Evolutionary conservation across 2,888 invertebrate species (phyloP).

Genomic region (Acanthopleura granulata): DNA sequence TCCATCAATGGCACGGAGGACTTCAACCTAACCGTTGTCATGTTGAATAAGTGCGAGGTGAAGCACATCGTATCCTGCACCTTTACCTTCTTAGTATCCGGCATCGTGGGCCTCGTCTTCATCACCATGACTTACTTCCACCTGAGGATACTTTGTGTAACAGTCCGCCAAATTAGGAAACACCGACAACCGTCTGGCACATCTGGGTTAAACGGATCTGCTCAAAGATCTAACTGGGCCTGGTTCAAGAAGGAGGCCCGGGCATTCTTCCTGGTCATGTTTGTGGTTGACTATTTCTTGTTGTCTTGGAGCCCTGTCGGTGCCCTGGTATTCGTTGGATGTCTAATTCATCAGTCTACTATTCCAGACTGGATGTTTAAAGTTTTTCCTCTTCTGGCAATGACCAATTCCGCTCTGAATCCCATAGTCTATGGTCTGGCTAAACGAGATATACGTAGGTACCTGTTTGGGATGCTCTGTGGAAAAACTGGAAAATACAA

Average conservation of each 20-base stretch:
- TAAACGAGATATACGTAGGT: background rate
- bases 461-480: background rate
- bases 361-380: slow-evolving; percentile 13
- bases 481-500: background rate
- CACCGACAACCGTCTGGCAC: background rate
- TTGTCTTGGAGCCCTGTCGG: slow-evolving; percentile 9
- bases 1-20: background rate
- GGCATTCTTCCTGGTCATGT: slow-evolving; percentile 12
- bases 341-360: background rate
- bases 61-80: background rate
- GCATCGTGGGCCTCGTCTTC: background rate
- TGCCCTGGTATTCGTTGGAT: background rate
- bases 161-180: background rate
- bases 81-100: background rate
- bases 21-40: background rate
- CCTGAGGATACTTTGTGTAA: background rate
- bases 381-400: background rate
- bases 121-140: background rate
- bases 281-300: slow-evolving; percentile 14
- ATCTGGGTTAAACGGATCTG: background rate
- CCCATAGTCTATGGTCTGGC: slow-evolving; percentile 3
- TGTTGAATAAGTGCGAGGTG: background rate
- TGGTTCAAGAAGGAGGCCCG: background rate
- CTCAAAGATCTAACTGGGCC: background rate
- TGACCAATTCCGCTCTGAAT: slow-evolving; percentile 5